Base-by-base conservation (phyloP, 1,140 invertebrate genomes). In the Cyclargus thomasi region DNA sequence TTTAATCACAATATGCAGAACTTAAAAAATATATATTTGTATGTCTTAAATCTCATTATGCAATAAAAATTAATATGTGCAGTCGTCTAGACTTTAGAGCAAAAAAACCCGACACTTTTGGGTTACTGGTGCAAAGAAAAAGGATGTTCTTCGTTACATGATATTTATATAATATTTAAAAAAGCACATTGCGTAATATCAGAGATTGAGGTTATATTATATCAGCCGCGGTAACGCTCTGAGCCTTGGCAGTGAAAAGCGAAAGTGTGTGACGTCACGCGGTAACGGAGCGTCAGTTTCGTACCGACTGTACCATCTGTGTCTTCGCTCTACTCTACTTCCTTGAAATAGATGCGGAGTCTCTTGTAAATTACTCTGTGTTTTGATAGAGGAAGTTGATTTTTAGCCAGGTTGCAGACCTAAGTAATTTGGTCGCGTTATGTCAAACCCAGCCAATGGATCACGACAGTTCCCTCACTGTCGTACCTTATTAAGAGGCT, bases 171-270 rank as follows among this genome's bases (percentile, higher is more conserved):
- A 59, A 20, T 20, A 20, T 39, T 63, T 39, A 53, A 55, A 65
- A 18, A 65, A 55, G 53, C 14, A 4, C 10, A 1, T 55, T 14
- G 64, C 64, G 21, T 35, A 65, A 22, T n/a, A 29, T 23, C 10
- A 8, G 18, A 53, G 53, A 65, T 55, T 17, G 23, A 59, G 55
- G 55, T 59, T 59, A 20, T 20, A 59, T 59, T 59, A 59, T 59
- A 59, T 59, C 53, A 55, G 64, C 22, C 14, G 47, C 64, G 55
- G 29, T 23, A 23, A 55, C 64, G 64, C 64, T 53, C 53, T 21
- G 17, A 65, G 83, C 86, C 86, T 88, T 88, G 86, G 84, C 84
- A 88, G 86, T 88, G 86, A 88, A 88, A 86, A 88, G 85, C 79
- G 85, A 88, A 88, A 88, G 62, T 65, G 66, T 35, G 67, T 74